These are phyloP conservation scores for Galleria mellonella DNA, from an alignment of 1,140 invertebrate genomes.

Conservation along the genomic window DNA sequence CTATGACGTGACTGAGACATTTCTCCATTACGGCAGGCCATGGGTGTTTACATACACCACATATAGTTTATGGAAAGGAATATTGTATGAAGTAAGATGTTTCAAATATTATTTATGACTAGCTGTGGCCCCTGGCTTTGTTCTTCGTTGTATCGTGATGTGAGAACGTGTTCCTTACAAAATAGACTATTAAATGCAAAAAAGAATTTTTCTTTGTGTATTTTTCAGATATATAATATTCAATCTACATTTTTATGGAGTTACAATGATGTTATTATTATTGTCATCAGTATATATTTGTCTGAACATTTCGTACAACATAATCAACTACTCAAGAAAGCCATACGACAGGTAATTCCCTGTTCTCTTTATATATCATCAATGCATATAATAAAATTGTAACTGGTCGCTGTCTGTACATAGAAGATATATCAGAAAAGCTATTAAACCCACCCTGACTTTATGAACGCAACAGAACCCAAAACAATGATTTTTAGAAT, in stretches of 20 bases:
- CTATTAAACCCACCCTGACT: too few relatives aligned
- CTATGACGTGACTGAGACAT: constrained; percentile 17
- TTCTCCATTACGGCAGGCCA: constrained; percentile 20
- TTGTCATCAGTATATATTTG: constrained; percentile 73
- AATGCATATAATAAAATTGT: too few relatives aligned
- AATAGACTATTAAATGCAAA: too few relatives aligned
- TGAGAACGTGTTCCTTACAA: too few relatives aligned
- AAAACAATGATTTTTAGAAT: too few relatives aligned
- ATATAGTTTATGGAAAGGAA: constrained; percentile 24
- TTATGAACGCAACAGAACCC: too few relatives aligned
- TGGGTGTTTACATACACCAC: constrained; percentile 29
- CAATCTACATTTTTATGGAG: constrained; percentile 76
- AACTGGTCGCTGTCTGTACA: too few relatives aligned
- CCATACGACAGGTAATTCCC: constrained; percentile 40
- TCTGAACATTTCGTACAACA: constrained; percentile 70
- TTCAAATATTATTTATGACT: not conserved
- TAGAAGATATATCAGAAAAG: too few relatives aligned
- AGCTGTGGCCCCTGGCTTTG: too few relatives aligned
- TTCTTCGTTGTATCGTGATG: too few relatives aligned
- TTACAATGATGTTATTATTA: constrained; percentile 75
- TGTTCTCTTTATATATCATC: too few relatives aligned
- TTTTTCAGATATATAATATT: constrained; percentile 60
- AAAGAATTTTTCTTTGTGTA: too few relatives aligned
- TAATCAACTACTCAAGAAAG: constrained; percentile 65
- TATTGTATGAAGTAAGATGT: constrained; percentile 21